These are phyloP conservation scores for Apamea monoglypha DNA, from an alignment of 2,888 invertebrate genomes.

Conservation along the genomic window DNA sequence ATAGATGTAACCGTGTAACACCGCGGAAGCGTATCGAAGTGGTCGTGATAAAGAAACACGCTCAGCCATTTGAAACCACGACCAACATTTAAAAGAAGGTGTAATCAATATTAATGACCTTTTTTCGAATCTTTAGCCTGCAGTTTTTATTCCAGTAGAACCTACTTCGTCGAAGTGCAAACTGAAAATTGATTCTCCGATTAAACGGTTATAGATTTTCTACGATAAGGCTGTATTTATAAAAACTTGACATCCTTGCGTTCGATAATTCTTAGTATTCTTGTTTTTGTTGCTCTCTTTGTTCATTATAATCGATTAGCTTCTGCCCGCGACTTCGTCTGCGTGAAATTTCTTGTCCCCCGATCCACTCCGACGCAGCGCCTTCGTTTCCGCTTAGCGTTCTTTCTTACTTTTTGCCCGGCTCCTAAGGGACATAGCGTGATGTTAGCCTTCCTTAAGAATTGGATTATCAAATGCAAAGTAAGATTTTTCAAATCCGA, in stretches of 20 bases:
- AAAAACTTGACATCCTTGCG: constrained; percentile 17
- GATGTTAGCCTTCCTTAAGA: not conserved
- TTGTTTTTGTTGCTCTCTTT: constrained; percentile 10
- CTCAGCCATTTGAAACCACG: constrained; percentile 43
- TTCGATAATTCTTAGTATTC: not conserved
- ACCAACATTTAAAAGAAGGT: constrained; percentile 46
- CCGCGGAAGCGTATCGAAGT: constrained; percentile 52
- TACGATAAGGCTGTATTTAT: constrained; percentile 5
- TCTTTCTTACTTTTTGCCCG: not conserved
- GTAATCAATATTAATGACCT: constrained; percentile 51
- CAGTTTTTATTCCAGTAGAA: constrained; percentile 18
- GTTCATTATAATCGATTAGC: not conserved
- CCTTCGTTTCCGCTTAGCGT: not conserved
- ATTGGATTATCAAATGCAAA: not conserved
- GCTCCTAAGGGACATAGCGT: not conserved
- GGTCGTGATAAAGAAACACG: constrained; percentile 62
- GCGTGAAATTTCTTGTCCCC: not conserved
- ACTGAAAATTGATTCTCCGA: constrained; percentile 28
- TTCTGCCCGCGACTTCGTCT: not conserved
- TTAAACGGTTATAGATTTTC: constrained; percentile 21
- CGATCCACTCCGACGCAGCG: not conserved
- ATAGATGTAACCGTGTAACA: constrained; percentile 31
- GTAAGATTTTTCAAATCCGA: not conserved
- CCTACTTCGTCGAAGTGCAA: constrained; percentile 15
- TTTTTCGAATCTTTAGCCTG: constrained; percentile 22